Evolutionary conservation across 2,797 vertebrate species (phyloP), one percentile per base, ranked within the genome.

Genomic region (Anguilla obscura): DNA sequence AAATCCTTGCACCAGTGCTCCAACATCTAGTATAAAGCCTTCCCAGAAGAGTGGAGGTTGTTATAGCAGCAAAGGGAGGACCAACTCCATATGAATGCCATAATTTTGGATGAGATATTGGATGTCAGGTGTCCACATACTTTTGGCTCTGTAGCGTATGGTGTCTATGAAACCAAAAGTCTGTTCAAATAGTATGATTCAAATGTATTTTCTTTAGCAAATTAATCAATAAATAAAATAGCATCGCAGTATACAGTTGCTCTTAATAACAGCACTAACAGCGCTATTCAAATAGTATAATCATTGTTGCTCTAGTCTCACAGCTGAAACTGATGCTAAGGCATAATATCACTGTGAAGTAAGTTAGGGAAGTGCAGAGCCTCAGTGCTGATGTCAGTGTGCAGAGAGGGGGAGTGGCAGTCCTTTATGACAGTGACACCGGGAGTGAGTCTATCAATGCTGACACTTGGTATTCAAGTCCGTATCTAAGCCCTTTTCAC

Each of bases 401-500:
- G 74, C 83, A 84, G 82, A 86, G 21, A 27, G 9, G 48, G 33
- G 40, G 16, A 45, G 66, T 79, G 84, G 74, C 66, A 45, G 50
- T 71, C 69, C 54, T 85, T 88, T 88, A 90, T 79, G 90, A 85
- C 88, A 79, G 56, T 52, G 85, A 66, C 21, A 33, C 33, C 50
- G 60, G 79, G 54, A 88, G 69, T 69, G 84, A 56, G 40, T 84
- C 45, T 27, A 92, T 90, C 86, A 74, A 88, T 89, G 87, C 89
- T 89, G 89, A 82, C 86, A 69, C 88, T 94, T 91, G 88, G 89
- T 90, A 94, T 93, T 94, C 93, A 91, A 89, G 58, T 71, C 89
- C 21, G 54, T 24, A 85, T 90, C 89, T 86, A 89, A 88, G 91
- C 92, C 90, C 92, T 84, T 85, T 91, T 92, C 91, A 90, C 89